Evolutionary conservation across 2,888 invertebrate genomes (phyloP).

Genomic region (Himalopsyche kuldschensis): DNA sequence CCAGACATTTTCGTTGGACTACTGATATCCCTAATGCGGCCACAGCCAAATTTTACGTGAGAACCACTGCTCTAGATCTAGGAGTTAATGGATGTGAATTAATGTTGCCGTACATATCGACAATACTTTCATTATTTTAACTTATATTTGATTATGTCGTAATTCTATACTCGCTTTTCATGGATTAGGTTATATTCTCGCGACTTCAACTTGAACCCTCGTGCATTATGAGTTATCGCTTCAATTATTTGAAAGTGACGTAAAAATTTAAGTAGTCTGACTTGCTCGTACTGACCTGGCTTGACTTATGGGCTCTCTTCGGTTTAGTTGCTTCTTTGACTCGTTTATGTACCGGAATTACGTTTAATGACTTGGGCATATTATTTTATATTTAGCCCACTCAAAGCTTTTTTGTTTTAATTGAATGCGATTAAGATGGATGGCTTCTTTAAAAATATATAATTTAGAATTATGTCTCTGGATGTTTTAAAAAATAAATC

Average conservation of each 20-base stretch:
- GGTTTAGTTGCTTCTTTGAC: neutral
- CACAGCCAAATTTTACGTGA: too few species aligned
- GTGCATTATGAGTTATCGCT: neutral
- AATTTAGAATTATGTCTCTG: neutral
- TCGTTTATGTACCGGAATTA: neutral
- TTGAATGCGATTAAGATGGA: neutral
- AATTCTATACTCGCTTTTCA: neutral
- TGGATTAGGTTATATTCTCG: neutral
- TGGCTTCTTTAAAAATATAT: neutral
- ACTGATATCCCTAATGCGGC: too few species aligned
- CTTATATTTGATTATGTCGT: too few species aligned
- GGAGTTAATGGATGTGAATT: too few species aligned
- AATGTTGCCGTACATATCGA: too few species aligned
- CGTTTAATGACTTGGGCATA: neutral
- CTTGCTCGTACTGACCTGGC: neutral
- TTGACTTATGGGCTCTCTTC: neutral
- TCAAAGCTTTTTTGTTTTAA: neutral
- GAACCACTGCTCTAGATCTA: too few species aligned
- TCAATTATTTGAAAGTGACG: conserved; percentile 1
- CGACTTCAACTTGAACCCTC: neutral
- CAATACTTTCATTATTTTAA: too few species aligned
- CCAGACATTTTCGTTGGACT: too few species aligned
- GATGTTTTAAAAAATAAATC: too few species aligned
- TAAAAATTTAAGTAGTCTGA: neutral
- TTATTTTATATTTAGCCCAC: neutral